Evolutionary conservation across 1,140 invertebrate species (phyloP).

Genomic region (Augochlora pura): DNA sequence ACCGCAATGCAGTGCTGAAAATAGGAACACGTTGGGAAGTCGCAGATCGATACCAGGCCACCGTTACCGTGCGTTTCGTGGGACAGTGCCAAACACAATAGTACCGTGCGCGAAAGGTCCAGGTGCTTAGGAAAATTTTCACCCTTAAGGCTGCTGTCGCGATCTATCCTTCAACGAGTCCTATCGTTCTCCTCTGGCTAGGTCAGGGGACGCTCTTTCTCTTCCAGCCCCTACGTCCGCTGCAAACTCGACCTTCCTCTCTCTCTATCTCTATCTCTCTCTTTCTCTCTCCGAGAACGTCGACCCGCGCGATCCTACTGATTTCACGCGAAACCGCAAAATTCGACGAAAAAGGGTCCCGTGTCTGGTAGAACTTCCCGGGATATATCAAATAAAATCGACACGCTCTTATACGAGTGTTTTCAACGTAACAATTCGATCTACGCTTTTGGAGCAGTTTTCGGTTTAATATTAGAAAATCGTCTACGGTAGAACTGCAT

Average conservation of each 20-base stretch:
- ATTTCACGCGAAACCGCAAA: not conserved
- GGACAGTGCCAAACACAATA: conserved; percentile 34
- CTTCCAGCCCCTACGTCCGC: not conserved
- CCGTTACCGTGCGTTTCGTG: conserved; percentile 22
- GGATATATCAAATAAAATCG: not conserved
- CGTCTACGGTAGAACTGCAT: no score
- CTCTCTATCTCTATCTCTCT: no score
- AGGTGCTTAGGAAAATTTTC: conserved; percentile 5
- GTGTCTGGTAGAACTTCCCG: not conserved
- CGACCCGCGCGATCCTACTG: not conserved
- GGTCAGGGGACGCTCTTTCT: no score
- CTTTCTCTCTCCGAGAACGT: not conserved
- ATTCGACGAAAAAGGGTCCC: not conserved
- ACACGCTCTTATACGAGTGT: not conserved
- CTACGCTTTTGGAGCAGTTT: not conserved
- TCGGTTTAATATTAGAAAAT: not conserved
- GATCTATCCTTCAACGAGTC: no score
- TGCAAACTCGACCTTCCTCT: not conserved
- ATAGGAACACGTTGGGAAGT: conserved; percentile 57
- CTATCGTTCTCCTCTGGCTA: no score
- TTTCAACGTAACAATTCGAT: not conserved
- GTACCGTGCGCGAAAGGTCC: not conserved
- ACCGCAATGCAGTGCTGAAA: conserved; percentile 70
- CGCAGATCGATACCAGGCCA: conserved; percentile 66
- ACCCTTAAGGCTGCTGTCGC: no score